Percentiles rank a stretch among this genome's conserved stretches.
phyloP scores from a whole-genome alignment of 2,113 vertebrate species.

The Bubalus kerabau region DNA sequence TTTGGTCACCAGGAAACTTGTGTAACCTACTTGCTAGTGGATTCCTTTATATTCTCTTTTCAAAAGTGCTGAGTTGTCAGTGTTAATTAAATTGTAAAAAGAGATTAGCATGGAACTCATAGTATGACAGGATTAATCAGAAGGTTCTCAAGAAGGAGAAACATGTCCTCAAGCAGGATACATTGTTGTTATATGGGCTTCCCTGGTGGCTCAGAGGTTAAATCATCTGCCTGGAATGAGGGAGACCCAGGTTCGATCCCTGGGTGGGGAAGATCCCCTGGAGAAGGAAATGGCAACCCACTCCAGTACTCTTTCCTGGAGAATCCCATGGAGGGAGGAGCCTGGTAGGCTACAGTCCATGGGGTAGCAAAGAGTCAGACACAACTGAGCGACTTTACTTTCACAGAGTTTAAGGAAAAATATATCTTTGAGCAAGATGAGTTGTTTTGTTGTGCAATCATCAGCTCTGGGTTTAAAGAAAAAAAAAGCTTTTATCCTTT shows the following conservation, averaged over 20 bases:
- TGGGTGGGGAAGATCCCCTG: too few species aligned
- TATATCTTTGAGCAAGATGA: not conserved
- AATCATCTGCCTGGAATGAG: too few species aligned
- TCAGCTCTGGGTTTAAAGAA: not conserved
- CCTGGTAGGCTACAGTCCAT: too few species aligned
- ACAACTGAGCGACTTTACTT: too few species aligned
- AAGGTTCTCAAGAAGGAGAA: not conserved
- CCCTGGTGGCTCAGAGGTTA: too few species aligned
- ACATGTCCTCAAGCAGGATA: not conserved
- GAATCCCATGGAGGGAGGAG: too few species aligned
- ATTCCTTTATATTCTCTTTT: not conserved
- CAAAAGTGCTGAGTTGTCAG: not conserved
- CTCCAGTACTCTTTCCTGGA: too few species aligned
- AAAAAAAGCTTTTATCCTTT: not conserved
- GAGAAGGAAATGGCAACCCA: too few species aligned
- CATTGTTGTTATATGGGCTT: not conserved
- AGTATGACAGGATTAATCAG: not conserved
- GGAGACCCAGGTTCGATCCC: too few species aligned
- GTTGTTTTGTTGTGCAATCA: not conserved
- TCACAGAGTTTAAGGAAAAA: not conserved
- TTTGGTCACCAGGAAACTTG: not conserved
- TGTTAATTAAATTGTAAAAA: not conserved
- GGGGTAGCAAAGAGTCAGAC: too few species aligned
- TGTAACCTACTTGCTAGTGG: not conserved
- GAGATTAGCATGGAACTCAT: not conserved